Conservation (phyloP, 2,113 vertebrate genomes). For the Mirounga angustirostris region DNA sequence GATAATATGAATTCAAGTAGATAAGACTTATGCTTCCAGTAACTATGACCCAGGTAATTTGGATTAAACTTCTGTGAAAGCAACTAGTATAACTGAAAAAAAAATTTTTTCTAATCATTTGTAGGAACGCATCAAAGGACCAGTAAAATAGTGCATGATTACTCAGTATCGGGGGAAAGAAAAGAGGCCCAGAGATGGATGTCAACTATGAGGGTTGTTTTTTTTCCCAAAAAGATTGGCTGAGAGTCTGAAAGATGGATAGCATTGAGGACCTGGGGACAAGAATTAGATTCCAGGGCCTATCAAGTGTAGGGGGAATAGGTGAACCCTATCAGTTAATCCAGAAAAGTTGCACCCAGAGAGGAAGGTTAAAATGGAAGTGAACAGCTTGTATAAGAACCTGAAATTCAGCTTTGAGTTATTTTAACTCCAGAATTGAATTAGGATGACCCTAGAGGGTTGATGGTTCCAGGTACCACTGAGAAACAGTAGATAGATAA, state of each 20-base stretch:
- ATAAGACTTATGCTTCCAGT: neutral
- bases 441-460: neutral
- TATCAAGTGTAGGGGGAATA: rapidly evolving
- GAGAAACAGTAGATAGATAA: neutral
- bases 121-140: neutral
- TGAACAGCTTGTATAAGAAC: neutral
- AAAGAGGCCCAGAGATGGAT: neutral
- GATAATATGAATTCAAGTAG: neutral
- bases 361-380: neutral
- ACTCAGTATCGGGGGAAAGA: neutral
- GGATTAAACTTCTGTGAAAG: neutral
- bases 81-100: neutral
- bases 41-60: neutral
- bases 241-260: neutral
- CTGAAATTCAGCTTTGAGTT: neutral
- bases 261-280: neutral
- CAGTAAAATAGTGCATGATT: neutral
- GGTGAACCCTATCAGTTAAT: neutral
- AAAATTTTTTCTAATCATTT: neutral
- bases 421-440: neutral
- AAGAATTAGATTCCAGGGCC: neutral
- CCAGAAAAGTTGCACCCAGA: neutral
- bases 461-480: neutral
- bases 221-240: neutral
- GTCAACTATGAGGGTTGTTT: neutral